Evolutionary conservation across 2,888 invertebrate genomes (phyloP).

Genomic region (Galeruca laticollis): DNA sequence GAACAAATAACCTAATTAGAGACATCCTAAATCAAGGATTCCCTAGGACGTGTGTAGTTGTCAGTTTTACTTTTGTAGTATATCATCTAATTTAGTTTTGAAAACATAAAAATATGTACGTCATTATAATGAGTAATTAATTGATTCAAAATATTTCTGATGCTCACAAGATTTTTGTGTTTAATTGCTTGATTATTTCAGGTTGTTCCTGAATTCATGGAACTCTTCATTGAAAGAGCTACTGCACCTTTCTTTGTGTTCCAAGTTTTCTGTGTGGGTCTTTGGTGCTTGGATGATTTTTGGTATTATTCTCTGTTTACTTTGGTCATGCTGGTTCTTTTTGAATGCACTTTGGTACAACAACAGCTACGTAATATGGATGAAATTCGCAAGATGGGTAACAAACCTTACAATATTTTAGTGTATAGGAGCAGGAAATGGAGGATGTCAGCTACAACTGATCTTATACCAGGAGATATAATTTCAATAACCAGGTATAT

Average conservation of each 20-base stretch:
- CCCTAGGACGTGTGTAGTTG: too few species aligned
- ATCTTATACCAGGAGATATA: slow-evolving; percentile 95
- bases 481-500: slow-evolving; percentile 82
- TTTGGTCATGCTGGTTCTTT: slow-evolving; percentile 93
- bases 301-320: slow-evolving; percentile 99
- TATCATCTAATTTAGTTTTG: too few species aligned
- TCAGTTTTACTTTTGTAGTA: too few species aligned
- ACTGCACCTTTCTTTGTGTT: slow-evolving; percentile 99
- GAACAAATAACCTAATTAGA: too few species aligned
- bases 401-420: slow-evolving; percentile 92
- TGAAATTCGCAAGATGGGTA: slow-evolving; percentile 99
- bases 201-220: slow-evolving; percentile 92
- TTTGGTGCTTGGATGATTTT: slow-evolving; percentile 99
- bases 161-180: too few species aligned
- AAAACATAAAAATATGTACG: too few species aligned
- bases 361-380: slow-evolving; percentile 98
- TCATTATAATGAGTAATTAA: too few species aligned
- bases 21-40: too few species aligned
- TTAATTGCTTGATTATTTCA: not conserved
- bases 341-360: slow-evolving; percentile 98
- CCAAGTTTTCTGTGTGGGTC: slow-evolving; percentile 98
- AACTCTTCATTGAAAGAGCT: slow-evolving; percentile 96
- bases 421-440: slow-evolving; percentile 92
- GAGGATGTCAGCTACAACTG: slow-evolving; percentile 87
- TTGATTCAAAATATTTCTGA: too few species aligned